Conservation (phyloP, 1,140 invertebrate species). For the Achatina immaculata region DNA sequence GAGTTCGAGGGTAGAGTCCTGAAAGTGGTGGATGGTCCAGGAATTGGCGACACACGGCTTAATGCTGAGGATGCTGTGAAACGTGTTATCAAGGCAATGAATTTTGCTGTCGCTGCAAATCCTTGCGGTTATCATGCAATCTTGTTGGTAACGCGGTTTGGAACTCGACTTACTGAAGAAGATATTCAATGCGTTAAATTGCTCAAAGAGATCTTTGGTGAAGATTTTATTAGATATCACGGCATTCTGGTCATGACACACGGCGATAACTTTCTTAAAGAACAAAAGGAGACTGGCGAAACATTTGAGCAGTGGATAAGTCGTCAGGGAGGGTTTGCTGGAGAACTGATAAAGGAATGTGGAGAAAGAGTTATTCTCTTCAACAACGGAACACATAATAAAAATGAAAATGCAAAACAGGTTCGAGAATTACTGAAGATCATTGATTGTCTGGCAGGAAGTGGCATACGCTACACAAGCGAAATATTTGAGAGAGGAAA, state of each 20-base stretch:
- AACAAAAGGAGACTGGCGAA: neutral
- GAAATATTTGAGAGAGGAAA: neutral
- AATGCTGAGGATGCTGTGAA: neutral
- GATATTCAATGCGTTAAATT: neutral
- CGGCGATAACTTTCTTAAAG: conserved; percentile 12
- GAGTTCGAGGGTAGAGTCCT: neutral
- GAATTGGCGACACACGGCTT: conserved; percentile 17
- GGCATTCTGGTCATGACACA: conserved; percentile 4
- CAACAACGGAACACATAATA: neutral
- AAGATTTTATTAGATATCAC: neutral
- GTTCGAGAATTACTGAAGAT: neutral
- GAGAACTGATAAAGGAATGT: conserved; percentile 12
- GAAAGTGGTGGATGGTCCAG: conserved; percentile 29
- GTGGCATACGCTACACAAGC: conserved; percentile 1
- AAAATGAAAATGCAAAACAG: neutral
- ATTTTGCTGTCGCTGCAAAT: neutral
- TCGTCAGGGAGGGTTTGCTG: neutral
- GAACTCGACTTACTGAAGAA: conserved; percentile 6
- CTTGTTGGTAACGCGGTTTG: neutral
- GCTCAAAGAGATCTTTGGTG: conserved; percentile 11
- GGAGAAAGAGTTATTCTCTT: neutral
- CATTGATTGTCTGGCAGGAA: neutral
- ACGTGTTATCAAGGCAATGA: neutral
- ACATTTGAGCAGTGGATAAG: neutral
- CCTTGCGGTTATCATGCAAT: conserved; percentile 7